These are phyloP conservation scores for Macrotrachela quadricornifera DNA, from an alignment of 1,140 invertebrate species.

Conservation along the genomic window DNA sequence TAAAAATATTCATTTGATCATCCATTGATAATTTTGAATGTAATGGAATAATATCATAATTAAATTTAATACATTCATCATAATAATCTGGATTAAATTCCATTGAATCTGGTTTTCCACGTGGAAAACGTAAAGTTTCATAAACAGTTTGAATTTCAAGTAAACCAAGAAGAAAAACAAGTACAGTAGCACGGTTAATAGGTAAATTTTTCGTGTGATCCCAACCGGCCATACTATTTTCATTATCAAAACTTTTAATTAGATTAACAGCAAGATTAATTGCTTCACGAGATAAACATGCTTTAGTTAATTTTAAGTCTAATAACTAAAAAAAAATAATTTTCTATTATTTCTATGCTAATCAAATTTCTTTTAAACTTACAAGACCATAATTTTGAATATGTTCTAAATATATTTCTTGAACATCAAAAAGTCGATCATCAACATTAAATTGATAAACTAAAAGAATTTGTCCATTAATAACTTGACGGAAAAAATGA, in stretches of 20 bases:
- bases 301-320: slow-evolving; percentile 15
- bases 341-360: not conserved
- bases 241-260: slow-evolving; percentile 44
- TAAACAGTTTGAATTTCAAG: slow-evolving; percentile 17
- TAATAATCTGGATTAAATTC: no score
- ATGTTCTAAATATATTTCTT: slow-evolving; percentile 12
- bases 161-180: slow-evolving; percentile 45
- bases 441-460: slow-evolving; percentile 24
- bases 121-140: slow-evolving; percentile 7
- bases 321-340: slow-evolving; percentile 13
- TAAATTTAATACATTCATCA: no score
- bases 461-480: slow-evolving; percentile 17
- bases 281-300: slow-evolving; percentile 15
- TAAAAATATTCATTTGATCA: slow-evolving; percentile 23
- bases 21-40: slow-evolving; percentile 25
- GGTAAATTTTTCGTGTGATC: slow-evolving; percentile 12
- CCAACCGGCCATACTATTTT: slow-evolving; percentile 12
- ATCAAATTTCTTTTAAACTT: no score
- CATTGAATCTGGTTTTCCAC: not conserved
- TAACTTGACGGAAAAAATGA: slow-evolving; percentile 17
- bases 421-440: slow-evolving; percentile 15
- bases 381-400: no score
- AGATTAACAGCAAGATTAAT: slow-evolving; percentile 34
- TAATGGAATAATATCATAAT: slow-evolving; percentile 16
- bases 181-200: slow-evolving; percentile 40